A percentile compares a stretch with the other conserved stretches of the same genome.
Conservation (phyloP, 2,797 vertebrate genomes). For the Mus caroli region DNA sequence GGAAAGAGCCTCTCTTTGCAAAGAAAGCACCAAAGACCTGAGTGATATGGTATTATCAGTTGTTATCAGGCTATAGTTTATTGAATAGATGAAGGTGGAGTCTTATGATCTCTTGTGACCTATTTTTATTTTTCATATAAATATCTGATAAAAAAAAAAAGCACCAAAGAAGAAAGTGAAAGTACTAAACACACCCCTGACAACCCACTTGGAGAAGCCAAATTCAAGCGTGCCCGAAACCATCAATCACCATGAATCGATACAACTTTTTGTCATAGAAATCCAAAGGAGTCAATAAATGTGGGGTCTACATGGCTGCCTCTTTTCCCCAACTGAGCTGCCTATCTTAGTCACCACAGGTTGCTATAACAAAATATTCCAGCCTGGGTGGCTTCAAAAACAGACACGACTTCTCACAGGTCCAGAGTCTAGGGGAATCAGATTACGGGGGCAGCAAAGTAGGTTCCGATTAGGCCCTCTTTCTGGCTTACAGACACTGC, state of each 20-base stretch:
- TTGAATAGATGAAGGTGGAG: not conserved
- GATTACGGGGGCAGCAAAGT: not conserved
- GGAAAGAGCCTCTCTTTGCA: not conserved
- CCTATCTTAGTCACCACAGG: not conserved
- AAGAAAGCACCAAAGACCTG: constrained; percentile 14
- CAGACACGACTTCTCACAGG: not conserved
- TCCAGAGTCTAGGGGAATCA: not conserved
- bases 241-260: not conserved
- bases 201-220: constrained; percentile 10
- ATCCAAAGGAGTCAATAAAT: constrained; percentile 49
- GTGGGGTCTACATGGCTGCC: not conserved
- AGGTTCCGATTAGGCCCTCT: not conserved
- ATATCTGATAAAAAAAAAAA: not conserved
- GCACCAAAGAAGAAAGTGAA: not conserved
- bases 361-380: not conserved
- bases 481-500: not conserved
- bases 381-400: not conserved
- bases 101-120: not conserved
- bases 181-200: not conserved
- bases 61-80: not conserved
- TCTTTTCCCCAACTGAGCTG: not conserved
- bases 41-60: not conserved
- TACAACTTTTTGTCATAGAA: constrained; percentile 11
- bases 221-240: not conserved
- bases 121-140: not conserved